phyloP scores from a whole-genome alignment of 2,888 invertebrate genomes.

The Cyaniris semiargus region DNA sequence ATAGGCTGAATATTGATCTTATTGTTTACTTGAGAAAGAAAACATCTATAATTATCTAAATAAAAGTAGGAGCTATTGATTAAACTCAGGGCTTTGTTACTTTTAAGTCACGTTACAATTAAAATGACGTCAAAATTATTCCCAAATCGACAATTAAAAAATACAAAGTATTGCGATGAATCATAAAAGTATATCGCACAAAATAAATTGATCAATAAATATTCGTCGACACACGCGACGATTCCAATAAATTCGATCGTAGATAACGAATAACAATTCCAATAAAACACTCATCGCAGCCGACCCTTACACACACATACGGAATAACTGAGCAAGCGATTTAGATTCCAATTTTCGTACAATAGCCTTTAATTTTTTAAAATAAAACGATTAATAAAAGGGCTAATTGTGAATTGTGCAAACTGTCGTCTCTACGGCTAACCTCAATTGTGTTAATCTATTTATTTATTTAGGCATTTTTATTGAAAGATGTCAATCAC shows the following conservation, averaged over 20 bases:
- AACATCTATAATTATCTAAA: background rate
- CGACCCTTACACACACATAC: background rate
- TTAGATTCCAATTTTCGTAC: background rate
- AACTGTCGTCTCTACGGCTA: too few relatives aligned
- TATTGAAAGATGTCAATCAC: too few relatives aligned
- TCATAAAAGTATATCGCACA: background rate
- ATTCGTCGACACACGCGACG: background rate
- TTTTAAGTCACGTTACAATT: background rate
- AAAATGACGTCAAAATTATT: background rate
- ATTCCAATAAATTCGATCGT: background rate
- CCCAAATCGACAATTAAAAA: background rate
- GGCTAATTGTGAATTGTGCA: too few relatives aligned
- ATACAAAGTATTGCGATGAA: background rate
- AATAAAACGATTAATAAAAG: too few relatives aligned
- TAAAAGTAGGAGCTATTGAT: background rate
- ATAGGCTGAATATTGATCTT: background rate
- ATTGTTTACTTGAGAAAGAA: background rate
- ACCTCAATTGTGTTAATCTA: too few relatives aligned
- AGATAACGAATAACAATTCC: slow-evolving; percentile 7
- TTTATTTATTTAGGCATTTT: too few relatives aligned
- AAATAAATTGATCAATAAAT: slow-evolving; percentile 18
- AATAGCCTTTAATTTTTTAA: background rate
- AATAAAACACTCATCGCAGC: background rate
- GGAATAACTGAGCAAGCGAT: background rate
- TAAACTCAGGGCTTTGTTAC: background rate